phyloP scores from a whole-genome alignment of 2,797 vertebrate species.

The Muraenolepis orangiensis region DNA sequence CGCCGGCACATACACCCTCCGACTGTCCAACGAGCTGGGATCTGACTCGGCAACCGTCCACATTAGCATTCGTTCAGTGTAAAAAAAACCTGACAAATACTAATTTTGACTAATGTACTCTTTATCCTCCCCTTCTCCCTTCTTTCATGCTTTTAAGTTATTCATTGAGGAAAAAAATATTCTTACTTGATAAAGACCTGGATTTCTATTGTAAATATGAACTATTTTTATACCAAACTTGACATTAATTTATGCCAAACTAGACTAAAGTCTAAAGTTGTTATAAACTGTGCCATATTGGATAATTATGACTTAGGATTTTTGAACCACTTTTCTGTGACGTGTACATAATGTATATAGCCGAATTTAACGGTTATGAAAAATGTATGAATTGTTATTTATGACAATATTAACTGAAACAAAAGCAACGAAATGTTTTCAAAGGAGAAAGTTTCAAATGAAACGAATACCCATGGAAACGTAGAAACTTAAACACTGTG shows the following conservation, averaged over 20 bases:
- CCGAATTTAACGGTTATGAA: slow-evolving; percentile 93
- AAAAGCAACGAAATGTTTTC: slow-evolving; percentile 80
- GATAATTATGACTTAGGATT: slow-evolving; percentile 83
- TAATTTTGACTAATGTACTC: slow-evolving; percentile 33
- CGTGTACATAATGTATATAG: slow-evolving; percentile 99
- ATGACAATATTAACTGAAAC: slow-evolving; percentile 91
- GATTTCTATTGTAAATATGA: slow-evolving; percentile 95
- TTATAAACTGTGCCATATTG: slow-evolving; percentile 85
- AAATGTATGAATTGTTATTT: slow-evolving; percentile 96
- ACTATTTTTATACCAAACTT: slow-evolving; percentile 93
- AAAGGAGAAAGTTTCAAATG: slow-evolving; percentile 91
- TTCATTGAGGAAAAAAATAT: slow-evolving; percentile 75
- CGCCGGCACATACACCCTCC: slow-evolving; percentile 90
- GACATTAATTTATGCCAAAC: slow-evolving; percentile 82
- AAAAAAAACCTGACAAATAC: slow-evolving; percentile 39
- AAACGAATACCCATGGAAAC: slow-evolving; percentile 90
- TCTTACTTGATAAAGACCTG: slow-evolving; percentile 82
- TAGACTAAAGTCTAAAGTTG: slow-evolving; percentile 79
- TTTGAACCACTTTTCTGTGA: slow-evolving; percentile 84
- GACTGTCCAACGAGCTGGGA: slow-evolving; percentile 91
- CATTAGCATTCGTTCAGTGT: slow-evolving; percentile 91
- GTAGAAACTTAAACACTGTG: slow-evolving; percentile 84
- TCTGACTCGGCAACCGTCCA: slow-evolving; percentile 91
- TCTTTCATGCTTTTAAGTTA: slow-evolving; percentile 71
- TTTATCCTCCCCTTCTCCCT: slow-evolving; percentile 74